Conservation (phyloP, 2,797 vertebrate species). For the Sarcophilus harrisii region DNA sequence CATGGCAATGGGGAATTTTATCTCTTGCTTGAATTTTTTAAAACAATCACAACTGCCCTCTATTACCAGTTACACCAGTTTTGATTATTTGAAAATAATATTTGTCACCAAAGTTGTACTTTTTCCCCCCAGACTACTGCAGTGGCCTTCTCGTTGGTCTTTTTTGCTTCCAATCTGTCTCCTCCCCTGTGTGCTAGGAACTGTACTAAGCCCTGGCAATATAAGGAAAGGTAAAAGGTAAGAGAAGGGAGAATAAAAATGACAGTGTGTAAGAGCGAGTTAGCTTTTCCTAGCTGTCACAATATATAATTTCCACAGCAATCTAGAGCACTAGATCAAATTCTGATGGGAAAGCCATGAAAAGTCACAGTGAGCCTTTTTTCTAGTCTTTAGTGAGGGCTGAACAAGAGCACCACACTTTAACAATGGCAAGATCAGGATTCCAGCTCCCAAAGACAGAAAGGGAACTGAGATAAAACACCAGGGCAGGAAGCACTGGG, state of each 20-base stretch:
- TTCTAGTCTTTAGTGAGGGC: background rate
- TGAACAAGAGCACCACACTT: background rate
- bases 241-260: no score
- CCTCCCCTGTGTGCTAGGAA: background rate
- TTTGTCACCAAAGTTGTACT: background rate
- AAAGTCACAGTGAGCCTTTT: background rate
- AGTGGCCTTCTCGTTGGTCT: background rate
- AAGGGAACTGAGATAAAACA: background rate
- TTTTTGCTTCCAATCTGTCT: background rate
- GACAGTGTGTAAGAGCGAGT: no score
- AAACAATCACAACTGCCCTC: background rate
- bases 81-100: background rate
- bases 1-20: background rate
- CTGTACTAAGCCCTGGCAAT: no score
- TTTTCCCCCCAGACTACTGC: background rate
- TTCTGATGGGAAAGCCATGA: background rate
- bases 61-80: background rate
- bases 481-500: background rate
- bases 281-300: no score
- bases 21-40: conserved; percentile 12
- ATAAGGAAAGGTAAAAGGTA: no score
- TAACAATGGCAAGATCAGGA: background rate
- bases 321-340: no score
- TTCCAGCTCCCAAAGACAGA: background rate
- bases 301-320: no score